Percentiles rank a stretch among this genome's conserved stretches.
phyloP scores from a whole-genome alignment of 2,888 invertebrate species.

The Cryptocephalus primarius region DNA sequence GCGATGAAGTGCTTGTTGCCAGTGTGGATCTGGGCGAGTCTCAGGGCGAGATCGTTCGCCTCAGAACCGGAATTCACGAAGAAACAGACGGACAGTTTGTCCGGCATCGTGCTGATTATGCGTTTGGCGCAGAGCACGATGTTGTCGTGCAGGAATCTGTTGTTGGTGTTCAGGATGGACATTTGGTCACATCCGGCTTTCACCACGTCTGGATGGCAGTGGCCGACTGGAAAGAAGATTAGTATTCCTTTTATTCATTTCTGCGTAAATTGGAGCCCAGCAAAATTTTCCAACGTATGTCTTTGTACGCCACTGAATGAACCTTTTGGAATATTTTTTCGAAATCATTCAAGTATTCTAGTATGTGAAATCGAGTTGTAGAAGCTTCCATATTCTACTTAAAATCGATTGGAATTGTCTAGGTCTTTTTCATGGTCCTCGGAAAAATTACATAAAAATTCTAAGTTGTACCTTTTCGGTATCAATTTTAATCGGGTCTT shows the following conservation, averaged over 20 bases:
- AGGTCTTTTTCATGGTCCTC: too few relatives aligned
- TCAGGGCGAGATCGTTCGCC: conserved; percentile 93
- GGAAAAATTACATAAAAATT: too few relatives aligned
- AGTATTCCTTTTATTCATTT: conserved; percentile 1
- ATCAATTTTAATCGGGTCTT: too few relatives aligned
- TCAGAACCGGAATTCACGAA: conserved; percentile 98
- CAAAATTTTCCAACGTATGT: too few relatives aligned
- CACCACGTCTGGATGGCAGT: conserved; percentile 92
- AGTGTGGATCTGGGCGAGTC: conserved; percentile 83
- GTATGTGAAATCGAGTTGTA: too few relatives aligned
- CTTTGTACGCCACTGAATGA: too few relatives aligned
- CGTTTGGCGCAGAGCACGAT: conserved; percentile 82
- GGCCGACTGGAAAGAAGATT: conserved; percentile 70
- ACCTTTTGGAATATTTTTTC: too few relatives aligned
- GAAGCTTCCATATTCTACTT: too few relatives aligned
- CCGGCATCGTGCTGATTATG: conserved; percentile 73
- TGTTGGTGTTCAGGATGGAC: conserved; percentile 86
- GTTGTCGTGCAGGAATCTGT: conserved; percentile 92
- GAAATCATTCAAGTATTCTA: too few relatives aligned
- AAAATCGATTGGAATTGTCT: too few relatives aligned
- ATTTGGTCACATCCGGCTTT: conserved; percentile 85
- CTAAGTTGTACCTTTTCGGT: too few relatives aligned
- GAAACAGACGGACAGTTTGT: conserved; percentile 80
- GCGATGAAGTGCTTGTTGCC: conserved; percentile 83
- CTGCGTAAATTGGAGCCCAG: neutral